Evolutionary conservation across 2,888 invertebrate genomes (phyloP).

Genomic region (Cheiracanthium punctorium): DNA sequence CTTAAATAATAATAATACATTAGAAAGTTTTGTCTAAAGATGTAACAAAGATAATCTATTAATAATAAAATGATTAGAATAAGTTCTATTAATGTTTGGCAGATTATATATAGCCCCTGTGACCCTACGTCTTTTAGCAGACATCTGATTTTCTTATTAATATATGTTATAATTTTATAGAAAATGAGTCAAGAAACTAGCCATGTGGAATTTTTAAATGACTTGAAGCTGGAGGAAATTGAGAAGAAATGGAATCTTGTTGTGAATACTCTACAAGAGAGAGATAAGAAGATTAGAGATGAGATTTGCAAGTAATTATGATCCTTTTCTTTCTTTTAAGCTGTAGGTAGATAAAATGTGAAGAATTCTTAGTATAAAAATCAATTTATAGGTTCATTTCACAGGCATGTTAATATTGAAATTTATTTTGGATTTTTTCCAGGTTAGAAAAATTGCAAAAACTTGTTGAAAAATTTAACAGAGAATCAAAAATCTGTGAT

Average conservation of each 20-base stretch:
- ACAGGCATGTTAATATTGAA: too few species aligned
- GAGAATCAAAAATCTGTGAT: slow-evolving; percentile 94
- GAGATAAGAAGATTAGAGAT: slow-evolving; percentile 91
- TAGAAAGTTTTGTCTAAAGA: too few species aligned
- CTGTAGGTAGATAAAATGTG: too few species aligned
- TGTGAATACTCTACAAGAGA: slow-evolving; percentile 90
- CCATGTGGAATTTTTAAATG: slow-evolving; percentile 72
- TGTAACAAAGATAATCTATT: too few species aligned
- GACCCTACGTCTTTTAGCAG: too few species aligned
- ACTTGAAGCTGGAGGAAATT: slow-evolving; percentile 78
- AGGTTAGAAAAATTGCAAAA: slow-evolving; percentile 91
- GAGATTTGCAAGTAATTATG: slow-evolving; percentile 82
- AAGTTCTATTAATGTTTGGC: too few species aligned
- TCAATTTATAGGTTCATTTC: too few species aligned
- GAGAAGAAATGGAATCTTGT: slow-evolving; percentile 92
- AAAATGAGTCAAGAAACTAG: slow-evolving; percentile 65
- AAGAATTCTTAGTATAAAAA: too few species aligned
- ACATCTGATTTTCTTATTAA: not conserved
- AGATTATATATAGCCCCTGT: too few species aligned
- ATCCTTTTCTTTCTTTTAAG: not conserved
- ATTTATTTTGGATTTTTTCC: slow-evolving; percentile 2
- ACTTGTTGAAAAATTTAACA: slow-evolving; percentile 92
- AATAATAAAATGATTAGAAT: too few species aligned
- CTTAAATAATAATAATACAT: too few species aligned
- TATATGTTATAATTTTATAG: not conserved